Base-by-base conservation (phyloP, 2,888 invertebrate species). In the Hirtodrosophila alboralis region DNA sequence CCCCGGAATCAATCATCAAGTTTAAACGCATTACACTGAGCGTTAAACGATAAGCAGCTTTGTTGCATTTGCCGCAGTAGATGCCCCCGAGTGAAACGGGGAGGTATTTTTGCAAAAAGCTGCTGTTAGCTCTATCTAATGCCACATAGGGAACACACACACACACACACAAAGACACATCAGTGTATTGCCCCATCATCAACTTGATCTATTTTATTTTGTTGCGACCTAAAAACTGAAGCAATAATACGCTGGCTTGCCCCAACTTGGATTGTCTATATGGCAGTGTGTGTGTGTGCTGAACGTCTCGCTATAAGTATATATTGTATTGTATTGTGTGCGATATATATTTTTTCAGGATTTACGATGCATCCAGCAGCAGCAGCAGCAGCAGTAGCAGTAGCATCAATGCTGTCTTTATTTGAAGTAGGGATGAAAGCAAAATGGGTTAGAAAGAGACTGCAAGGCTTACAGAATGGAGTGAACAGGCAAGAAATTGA, bases 21-120 rank as follows among this genome's bases (percentile, higher is more conserved):
- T 75, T 84, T 84, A 84, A 79, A 83, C 79, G 79, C 79, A 79
- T 79, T 79, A 84, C 83, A 75, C 60, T 58, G 65, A 77, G 75
- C 79, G 78, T 79, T 81, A 81, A 84, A 64, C 79, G 79, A 84
- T 79, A 79, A 79, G 79, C 85, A 79, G 79, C 79, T 79, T 79
- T 84, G 79, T 75, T 79, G 85, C 79, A 78, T 71, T 61, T 58
- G 13, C 12, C 26, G 41, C 27, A 16, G n/a, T n/a, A n/a, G n/a
- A n/a, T n/a, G n/a, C n/a, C n/a, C n/a, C n/a, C n/a, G n/a, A n/a
- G n/a, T n/a, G n/a, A n/a, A n/a, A 23, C 8, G 7, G 10, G 12
- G 4, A 6, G 4, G 8, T 37, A 3, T 57, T 28, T n/a, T 28
- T 14, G 12, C 26, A 31, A n/a, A n/a, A 27, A 63, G 37, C 64